Evolutionary conservation across 2,797 vertebrate genomes (phyloP).

Genomic region (Bucorvus abyssinicus): DNA sequence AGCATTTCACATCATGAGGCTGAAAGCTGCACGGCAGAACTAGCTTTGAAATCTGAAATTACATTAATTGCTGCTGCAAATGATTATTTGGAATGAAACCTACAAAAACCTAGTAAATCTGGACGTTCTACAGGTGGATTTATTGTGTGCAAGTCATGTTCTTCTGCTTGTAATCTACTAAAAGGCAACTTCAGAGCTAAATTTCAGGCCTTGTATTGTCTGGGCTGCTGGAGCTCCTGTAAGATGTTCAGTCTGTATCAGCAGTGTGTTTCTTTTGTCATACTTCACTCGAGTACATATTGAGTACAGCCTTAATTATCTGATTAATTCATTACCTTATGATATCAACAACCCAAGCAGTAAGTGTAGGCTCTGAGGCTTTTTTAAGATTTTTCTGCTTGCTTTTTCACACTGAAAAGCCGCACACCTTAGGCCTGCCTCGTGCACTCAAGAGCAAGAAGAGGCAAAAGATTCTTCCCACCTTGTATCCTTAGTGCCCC

Average conservation of each 20-base stretch:
- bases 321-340: neutral
- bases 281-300: accelerated
- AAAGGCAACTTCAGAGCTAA: neutral
- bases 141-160: neutral
- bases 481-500: neutral
- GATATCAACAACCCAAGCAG: neutral
- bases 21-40: neutral
- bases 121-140: accelerated
- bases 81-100: neutral
- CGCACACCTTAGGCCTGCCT: neutral
- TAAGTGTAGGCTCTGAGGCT: neutral
- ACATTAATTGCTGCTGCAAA: neutral
- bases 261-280: neutral
- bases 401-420: neutral
- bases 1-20: neutral
- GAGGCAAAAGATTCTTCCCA: neutral
- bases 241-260: neutral
- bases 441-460: neutral
- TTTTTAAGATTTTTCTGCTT: neutral
- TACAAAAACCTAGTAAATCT: neutral
- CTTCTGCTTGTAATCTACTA: neutral
- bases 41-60: neutral
- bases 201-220: neutral
- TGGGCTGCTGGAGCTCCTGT: neutral
- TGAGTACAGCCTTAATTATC: neutral